phyloP scores from a whole-genome alignment of 2,888 invertebrate species.

The Acanthoscelides obtectus region DNA sequence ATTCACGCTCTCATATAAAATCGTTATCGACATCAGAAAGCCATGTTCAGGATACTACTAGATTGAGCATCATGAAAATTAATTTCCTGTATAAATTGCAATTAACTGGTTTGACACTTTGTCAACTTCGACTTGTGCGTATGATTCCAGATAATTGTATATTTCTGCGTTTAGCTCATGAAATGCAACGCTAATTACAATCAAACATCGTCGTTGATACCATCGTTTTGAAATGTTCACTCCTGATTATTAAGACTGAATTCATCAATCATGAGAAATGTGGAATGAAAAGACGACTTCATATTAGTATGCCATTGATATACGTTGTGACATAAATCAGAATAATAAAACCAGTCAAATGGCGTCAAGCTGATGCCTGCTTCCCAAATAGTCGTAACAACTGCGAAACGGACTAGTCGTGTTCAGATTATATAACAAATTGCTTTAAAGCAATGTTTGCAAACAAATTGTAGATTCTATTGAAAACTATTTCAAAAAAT shows the following conservation, averaged over 20 bases:
- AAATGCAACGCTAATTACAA: background rate
- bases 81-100: background rate
- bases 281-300: background rate
- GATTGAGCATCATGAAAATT: background rate
- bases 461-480: no score
- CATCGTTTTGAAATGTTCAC: background rate
- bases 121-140: background rate
- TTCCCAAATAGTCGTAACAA: no score
- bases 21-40: background rate
- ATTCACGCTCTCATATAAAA: no score
- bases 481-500: no score
- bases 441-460: no score
- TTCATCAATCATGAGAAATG: background rate
- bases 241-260: background rate
- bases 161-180: background rate
- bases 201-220: background rate
- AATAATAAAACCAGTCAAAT: no score
- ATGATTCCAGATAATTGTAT: background rate
- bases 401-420: no score
- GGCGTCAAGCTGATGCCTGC: no score
- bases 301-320: no score
- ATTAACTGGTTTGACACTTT: background rate
- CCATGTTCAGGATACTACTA: background rate
- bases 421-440: no score
- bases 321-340: no score